A percentile compares a stretch with the other conserved stretches of the same genome.
Evolutionary conservation across 2,113 vertebrate species (phyloP).

Genomic region (Prionailurus bengalensis): DNA sequence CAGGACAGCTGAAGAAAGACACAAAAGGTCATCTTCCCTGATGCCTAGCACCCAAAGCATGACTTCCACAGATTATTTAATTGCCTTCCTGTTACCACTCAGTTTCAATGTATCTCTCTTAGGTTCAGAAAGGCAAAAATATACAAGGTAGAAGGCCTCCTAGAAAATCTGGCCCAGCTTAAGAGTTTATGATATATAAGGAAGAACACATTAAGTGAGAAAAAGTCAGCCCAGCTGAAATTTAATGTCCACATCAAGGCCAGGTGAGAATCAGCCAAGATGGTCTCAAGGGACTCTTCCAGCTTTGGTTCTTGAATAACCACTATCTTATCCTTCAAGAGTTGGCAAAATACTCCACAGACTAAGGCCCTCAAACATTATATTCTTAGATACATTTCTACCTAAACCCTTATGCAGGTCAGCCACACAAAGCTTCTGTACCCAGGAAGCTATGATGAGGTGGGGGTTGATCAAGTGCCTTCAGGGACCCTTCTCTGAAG

Average conservation of each 20-base stretch:
- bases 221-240: neutral
- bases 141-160: conserved; percentile 11
- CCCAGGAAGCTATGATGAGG: conserved; percentile 3
- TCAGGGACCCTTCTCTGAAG: conserved; percentile 28
- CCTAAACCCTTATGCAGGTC: neutral
- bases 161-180: neutral
- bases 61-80: neutral
- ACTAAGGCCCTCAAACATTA: conserved; percentile 24
- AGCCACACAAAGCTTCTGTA: neutral
- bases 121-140: neutral
- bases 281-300: neutral
- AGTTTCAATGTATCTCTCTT: neutral
- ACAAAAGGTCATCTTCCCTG: neutral
- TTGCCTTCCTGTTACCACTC: neutral
- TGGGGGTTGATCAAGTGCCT: neutral
- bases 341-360: neutral
- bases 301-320: conserved; percentile 36
- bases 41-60: neutral
- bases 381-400: conserved; percentile 19
- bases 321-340: conserved; percentile 13
- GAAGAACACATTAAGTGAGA: conserved; percentile 13
- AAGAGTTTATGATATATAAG: neutral
- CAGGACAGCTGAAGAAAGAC: neutral
- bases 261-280: neutral
- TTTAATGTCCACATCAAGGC: conserved; percentile 28